Evolutionary conservation across 2,797 vertebrate genomes (phyloP).

Genomic region (Avahi laniger): DNA sequence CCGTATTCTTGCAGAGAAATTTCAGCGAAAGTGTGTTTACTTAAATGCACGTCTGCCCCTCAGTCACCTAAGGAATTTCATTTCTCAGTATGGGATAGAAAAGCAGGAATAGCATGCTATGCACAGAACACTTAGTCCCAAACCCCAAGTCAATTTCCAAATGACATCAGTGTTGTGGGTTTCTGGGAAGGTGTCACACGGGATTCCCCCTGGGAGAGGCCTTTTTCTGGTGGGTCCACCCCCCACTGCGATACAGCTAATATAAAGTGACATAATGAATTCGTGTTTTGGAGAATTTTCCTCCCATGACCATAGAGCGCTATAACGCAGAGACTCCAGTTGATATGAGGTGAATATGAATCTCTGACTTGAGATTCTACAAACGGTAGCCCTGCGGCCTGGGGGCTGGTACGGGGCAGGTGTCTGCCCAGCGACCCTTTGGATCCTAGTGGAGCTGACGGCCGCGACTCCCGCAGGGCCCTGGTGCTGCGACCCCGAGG

Average conservation of each 20-base stretch:
- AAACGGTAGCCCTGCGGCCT: no score
- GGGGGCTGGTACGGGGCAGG: accelerated
- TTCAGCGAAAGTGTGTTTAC: neutral
- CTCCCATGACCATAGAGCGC: accelerated
- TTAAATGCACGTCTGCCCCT: neutral
- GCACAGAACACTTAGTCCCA: neutral
- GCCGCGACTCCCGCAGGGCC: accelerated
- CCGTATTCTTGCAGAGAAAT: neutral
- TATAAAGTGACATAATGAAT: neutral
- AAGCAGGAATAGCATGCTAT: neutral
- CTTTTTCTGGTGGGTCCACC: neutral
- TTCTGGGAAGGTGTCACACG: neutral
- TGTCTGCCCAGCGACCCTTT: accelerated
- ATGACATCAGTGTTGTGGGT: neutral
- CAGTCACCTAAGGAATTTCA: neutral
- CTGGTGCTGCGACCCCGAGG: accelerated
- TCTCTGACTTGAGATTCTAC: no score
- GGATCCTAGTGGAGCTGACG: neutral
- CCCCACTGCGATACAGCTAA: accelerated
- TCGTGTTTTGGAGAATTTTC: accelerated
- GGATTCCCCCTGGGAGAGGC: accelerated
- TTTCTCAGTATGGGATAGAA: neutral
- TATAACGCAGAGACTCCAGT: accelerated
- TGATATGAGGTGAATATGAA: accelerated
- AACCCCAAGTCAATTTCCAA: neutral